These are phyloP conservation scores for Chrysolina oricalcia DNA, from an alignment of 2,888 invertebrate genomes.

Conservation along the genomic window DNA sequence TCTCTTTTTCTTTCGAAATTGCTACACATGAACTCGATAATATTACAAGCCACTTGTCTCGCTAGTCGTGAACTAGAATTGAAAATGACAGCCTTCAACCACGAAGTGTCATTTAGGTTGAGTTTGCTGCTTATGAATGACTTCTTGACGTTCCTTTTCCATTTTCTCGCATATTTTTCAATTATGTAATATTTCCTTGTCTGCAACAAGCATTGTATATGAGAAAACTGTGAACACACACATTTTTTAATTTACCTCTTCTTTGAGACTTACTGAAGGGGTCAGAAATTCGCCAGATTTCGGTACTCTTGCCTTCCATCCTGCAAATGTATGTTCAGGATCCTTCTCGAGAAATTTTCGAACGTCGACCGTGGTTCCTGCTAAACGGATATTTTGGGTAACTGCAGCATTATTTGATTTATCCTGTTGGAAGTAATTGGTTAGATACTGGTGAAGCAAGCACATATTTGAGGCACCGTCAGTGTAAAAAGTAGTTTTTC, in stretches of 20 bases:
- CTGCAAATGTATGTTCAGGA: conserved; percentile 79
- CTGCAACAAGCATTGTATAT: conserved; percentile 40
- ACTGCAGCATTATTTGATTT: conserved; percentile 38
- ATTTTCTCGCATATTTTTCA: conserved; percentile 84
- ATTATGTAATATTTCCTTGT: conserved; percentile 76
- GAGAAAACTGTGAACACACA: conserved; percentile 25
- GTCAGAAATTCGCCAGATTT: conserved; percentile 64
- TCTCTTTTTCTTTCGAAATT: conserved; percentile 80
- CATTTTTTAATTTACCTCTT: conserved; percentile 56
- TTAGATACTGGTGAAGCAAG: no score
- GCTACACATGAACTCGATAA: conserved; percentile 88
- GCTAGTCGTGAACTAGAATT: conserved; percentile 93
- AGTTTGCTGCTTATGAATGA: conserved; percentile 72
- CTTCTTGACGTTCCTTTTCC: conserved; percentile 73
- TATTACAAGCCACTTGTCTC: conserved; percentile 90
- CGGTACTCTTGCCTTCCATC: conserved; percentile 82
- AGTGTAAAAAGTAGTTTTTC: no score
- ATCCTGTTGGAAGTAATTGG: conserved; percentile 33
- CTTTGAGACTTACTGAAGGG: conserved; percentile 57
- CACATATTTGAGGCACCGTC: no score
- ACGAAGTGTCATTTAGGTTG: conserved; percentile 81
- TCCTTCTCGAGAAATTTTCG: conserved; percentile 84
- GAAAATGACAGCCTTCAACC: conserved; percentile 94
- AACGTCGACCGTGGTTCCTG: conserved; percentile 79
- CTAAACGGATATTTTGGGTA: conserved; percentile 66